These are phyloP conservation scores for Diachrysia chrysitis DNA, from an alignment of 2,888 invertebrate genomes.

Conservation along the genomic window DNA sequence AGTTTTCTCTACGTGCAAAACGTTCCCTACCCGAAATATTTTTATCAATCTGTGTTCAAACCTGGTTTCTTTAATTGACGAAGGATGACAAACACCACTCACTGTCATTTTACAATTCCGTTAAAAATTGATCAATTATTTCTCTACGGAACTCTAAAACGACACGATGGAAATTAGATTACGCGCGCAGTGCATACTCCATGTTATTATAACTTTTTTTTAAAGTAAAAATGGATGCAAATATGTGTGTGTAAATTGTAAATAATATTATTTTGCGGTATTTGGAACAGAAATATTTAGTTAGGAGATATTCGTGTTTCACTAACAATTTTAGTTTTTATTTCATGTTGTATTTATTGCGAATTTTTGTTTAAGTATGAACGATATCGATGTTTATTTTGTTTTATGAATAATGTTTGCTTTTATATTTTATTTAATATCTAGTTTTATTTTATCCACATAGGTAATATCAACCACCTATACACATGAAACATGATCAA, in stretches of 20 bases:
- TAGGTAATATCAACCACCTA: too few species aligned
- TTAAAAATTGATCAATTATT: constrained; percentile 24
- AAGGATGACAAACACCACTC: constrained; percentile 42
- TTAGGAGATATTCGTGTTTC: constrained; percentile 3
- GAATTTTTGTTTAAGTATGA: background rate
- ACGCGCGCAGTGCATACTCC: constrained; percentile 61
- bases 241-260: constrained; percentile 50
- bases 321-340: background rate
- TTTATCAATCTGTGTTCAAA: background rate
- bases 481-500: too few species aligned
- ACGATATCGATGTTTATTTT: background rate
- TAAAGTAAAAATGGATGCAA: constrained; percentile 21
- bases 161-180: constrained; percentile 68
- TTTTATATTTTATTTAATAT: too few species aligned
- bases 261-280: constrained; percentile 43
- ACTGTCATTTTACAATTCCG: constrained; percentile 23
- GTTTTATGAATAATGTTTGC: background rate
- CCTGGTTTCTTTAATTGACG: constrained; percentile 29
- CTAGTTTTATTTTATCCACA: too few species aligned
- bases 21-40: background rate
- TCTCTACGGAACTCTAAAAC: constrained; percentile 53
- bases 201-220: constrained; percentile 57
- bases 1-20: too few species aligned
- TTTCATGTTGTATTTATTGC: background rate
- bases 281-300: constrained; percentile 19